Percentiles rank a stretch among this genome's conserved stretches.
Conservation (phyloP, 2,888 invertebrate genomes). For the Dryomyza anilis region DNA sequence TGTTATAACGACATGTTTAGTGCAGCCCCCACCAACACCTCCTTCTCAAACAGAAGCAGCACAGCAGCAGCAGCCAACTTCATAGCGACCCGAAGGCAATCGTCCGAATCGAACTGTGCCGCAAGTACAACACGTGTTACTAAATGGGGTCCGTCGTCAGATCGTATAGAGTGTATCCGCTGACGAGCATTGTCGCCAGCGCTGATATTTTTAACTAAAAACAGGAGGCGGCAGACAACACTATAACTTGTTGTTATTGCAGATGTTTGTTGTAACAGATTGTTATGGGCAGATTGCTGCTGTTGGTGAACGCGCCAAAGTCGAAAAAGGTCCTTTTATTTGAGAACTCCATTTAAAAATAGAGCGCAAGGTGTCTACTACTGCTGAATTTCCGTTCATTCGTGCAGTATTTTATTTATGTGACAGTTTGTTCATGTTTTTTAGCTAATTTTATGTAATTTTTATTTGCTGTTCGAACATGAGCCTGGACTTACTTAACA, state of each 20-base stretch:
- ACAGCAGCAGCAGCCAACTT: no score
- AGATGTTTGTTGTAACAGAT: slow-evolving; percentile 25
- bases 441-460: slow-evolving; percentile 53
- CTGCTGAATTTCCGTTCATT: background rate
- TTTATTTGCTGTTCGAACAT: slow-evolving; percentile 25
- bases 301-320: no score
- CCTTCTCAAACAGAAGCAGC: background rate
- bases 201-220: background rate
- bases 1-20: slow-evolving; percentile 13
- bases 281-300: slow-evolving; percentile 21
- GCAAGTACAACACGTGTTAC: slow-evolving; percentile 19
- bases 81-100: background rate
- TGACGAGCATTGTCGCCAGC: background rate
- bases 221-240: slow-evolving; percentile 13
- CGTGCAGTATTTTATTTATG: slow-evolving; percentile 44
- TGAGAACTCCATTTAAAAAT: slow-evolving; percentile 16
- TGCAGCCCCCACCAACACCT: slow-evolving; percentile 8
- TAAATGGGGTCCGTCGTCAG: slow-evolving; percentile 17
- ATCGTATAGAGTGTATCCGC: background rate
- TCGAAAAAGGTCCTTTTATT: slow-evolving; percentile 18
- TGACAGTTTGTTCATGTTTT: slow-evolving; percentile 54
- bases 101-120: background rate
- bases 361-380: slow-evolving; percentile 20
- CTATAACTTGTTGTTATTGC: slow-evolving; percentile 22
- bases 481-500: background rate